Conservation (phyloP, 2,797 vertebrate genomes). For the Acropternis orthonyx region DNA sequence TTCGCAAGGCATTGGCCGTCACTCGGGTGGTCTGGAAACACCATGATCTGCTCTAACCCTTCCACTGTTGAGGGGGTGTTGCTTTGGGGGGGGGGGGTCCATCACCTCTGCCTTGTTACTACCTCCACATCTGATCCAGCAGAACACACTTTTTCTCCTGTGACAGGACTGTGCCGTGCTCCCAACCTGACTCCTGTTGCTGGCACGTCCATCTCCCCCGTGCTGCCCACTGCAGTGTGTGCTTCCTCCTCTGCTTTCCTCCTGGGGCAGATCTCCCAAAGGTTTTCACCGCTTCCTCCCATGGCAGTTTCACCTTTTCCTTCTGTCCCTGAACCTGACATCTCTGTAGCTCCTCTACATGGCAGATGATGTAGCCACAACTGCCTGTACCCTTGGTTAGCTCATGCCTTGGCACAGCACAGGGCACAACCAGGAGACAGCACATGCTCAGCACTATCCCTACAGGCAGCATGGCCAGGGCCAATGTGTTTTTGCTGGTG, state of each 20-base stretch:
- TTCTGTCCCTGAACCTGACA: background rate
- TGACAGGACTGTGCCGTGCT: background rate
- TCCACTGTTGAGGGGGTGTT: background rate
- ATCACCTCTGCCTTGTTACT: background rate
- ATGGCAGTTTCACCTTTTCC: background rate
- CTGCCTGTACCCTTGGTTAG: rapidly evolving
- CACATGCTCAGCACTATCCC: background rate
- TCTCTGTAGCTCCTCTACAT: rapidly evolving
- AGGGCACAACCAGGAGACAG: background rate
- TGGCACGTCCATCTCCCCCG: background rate
- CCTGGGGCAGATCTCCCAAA: background rate
- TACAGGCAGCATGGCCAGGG: rapidly evolving
- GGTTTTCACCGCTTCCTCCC: background rate
- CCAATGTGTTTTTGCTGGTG: background rate
- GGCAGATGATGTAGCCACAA: rapidly evolving
- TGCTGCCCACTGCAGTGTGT: rapidly evolving
- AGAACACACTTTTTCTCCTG: background rate
- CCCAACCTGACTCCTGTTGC: background rate
- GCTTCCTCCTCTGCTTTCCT: background rate
- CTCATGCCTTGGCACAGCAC: rapidly evolving
- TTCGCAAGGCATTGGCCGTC: background rate
- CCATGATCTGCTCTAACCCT: background rate
- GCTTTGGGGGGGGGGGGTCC: background rate
- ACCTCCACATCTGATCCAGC: background rate
- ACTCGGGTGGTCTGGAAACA: background rate